Conservation (phyloP, 1,140 invertebrate species). For the Calephelis nemesis region DNA sequence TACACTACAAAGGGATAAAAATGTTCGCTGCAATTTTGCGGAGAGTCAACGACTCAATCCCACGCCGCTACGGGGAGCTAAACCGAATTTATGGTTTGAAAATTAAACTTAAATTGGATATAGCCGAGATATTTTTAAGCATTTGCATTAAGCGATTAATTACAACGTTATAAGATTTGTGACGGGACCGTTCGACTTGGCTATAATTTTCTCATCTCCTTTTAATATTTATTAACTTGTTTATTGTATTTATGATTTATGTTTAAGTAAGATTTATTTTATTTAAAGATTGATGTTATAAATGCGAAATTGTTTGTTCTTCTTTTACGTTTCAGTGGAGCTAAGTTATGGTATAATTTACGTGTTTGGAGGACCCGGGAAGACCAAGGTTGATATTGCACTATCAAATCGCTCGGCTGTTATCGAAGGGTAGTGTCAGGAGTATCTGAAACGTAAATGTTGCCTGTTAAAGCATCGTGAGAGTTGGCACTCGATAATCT, state of each 20-base stretch:
- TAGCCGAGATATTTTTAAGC: constrained; percentile 65
- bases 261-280: too few relatives aligned
- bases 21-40: constrained; percentile 67
- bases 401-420: too few relatives aligned
- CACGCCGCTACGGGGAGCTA: constrained; percentile 63
- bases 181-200: background rate
- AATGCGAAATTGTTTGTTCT: too few relatives aligned
- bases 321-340: too few relatives aligned
- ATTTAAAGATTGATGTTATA: too few relatives aligned
- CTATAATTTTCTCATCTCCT: background rate
- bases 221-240: background rate
- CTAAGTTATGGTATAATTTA: too few relatives aligned
- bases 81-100: constrained; percentile 75
- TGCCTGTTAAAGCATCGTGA: too few relatives aligned
- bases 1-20: constrained; percentile 73
- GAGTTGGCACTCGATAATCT: too few relatives aligned
- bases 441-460: too few relatives aligned
- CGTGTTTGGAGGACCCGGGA: too few relatives aligned
- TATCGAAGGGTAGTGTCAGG: too few relatives aligned
- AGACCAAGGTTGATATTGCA: too few relatives aligned
- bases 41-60: constrained; percentile 59
- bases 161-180: constrained; percentile 31
- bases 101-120: constrained; percentile 77
- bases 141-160: constrained; percentile 46
- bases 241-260: background rate